Evolutionary conservation across 2,113 vertebrate genomes (phyloP), one percentile per base, ranked within the genome.

Genomic region (Podarcis muralis): DNA sequence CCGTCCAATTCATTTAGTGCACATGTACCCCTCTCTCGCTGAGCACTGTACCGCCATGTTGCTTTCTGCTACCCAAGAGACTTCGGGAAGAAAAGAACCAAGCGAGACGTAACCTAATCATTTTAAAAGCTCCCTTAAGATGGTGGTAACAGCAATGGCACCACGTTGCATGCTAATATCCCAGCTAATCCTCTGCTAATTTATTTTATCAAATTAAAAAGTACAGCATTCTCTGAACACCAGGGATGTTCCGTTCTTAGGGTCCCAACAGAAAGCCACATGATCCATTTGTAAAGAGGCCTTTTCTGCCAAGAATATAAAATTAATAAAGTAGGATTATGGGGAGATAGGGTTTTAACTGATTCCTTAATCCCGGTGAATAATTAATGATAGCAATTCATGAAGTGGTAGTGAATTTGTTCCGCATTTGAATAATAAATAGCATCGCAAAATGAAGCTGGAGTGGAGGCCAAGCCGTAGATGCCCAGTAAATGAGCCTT

Each of bases 271-370:
- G 96, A 93, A 95, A 96, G 91, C 94, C 84, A 1, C 89, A 95
- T 85, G 95, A 97, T 97, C 95, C 91, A 5, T 96, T 97, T 96
- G 96, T 92, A 88, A 96, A 94, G 92, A 93, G 88, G 62, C 0
- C 87, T 94, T 86, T 89, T 92, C 91, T 93, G 96, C 96, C 96
- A 96, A 95, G 96, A 96, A 95, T 94, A 95, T 96, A 94, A 97
- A 95, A 97, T 97, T 97, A 97, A 97, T 97, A 97, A 97, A 97
- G 95, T 92, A 95, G 96, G 96, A 97, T 97, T 97, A 97, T 93
- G 93, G 62, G 88, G 93, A 96, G 96, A 94, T 94, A 93, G 13
- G 93, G 90, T 94, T 97, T 95, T 96, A 96, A 96, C 95, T 23
- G 30, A 95, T 95, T 96, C 95, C 95, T 96, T 97, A 97, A 97